Conservation (phyloP, 2,797 vertebrate species). For the Acrocephalus scirpaceus region DNA sequence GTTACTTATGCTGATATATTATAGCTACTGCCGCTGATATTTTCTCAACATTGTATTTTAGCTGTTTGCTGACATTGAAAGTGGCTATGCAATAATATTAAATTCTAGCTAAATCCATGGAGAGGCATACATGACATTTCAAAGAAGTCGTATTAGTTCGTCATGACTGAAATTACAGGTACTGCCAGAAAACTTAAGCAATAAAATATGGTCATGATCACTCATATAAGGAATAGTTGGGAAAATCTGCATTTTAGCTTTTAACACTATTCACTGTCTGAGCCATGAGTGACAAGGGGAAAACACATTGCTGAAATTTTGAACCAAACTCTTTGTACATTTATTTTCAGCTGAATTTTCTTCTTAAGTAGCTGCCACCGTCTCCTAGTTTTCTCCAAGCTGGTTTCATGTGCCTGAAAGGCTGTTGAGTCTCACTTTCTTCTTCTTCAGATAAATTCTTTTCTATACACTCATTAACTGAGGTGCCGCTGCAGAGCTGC, state of each 20-base stretch:
- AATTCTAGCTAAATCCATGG: not conserved
- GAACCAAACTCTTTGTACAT: not conserved
- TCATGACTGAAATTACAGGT: constrained; percentile 4
- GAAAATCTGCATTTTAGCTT: not conserved
- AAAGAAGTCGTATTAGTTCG: not conserved
- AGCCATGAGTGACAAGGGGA: not conserved
- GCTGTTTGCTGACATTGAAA: constrained; percentile 27
- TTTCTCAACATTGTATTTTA: constrained; percentile 26
- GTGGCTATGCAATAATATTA: not conserved
- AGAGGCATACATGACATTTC: constrained; percentile 22
- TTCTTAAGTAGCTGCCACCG: constrained; percentile 38
- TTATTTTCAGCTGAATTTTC: constrained; percentile 37
- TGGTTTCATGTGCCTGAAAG: constrained; percentile 60
- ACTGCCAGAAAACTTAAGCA: constrained; percentile 29
- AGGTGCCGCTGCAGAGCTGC: constrained; percentile 48
- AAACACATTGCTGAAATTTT: constrained; percentile 50
- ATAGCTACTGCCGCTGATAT: not conserved
- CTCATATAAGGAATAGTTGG: not conserved
- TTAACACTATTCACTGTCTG: not conserved
- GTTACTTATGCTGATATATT: constrained; percentile 26
- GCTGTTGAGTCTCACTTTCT: constrained; percentile 55
- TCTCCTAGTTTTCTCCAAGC: constrained; percentile 47
- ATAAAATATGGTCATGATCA: not conserved
- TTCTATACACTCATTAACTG: constrained; percentile 65
- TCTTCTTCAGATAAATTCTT: constrained; percentile 55